Evolutionary conservation across 2,888 invertebrate genomes (phyloP), one percentile per base, ranked within the genome.

Genomic region (Gymnosoma rotundatum): DNA sequence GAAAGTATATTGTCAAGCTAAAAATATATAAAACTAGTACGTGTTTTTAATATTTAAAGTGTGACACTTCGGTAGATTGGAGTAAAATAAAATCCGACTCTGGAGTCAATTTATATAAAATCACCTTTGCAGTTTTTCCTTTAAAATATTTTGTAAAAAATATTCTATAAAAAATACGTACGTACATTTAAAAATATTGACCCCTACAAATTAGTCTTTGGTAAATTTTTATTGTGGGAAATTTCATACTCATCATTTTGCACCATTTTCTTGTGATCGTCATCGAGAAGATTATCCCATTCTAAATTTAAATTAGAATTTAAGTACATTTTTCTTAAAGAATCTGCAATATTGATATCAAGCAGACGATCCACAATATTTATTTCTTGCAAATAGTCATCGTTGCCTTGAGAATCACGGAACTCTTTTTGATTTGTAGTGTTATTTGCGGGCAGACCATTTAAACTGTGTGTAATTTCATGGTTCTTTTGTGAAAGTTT

Each of bases 341-440:
- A 91, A 4, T 91, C 90, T 1, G 88, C 88, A 8, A 92, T 89
- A 80, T 91, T 90, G 20, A 89, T 89, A 70, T 92, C 92, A 50
- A 92, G 81, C 58, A 92, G 82, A 14, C 89, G 89, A 63, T 92
- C 92, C 0, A 92, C 90, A 45, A 89, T 87, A 82, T 89, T 89
- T 1, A 72, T 64, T 52, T 75, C 80, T 2, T 38, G 58, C 52
- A 81, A 45, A 69, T 86, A 66, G 32, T 85, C 73, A 38, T 64
- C 64, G 48, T 74, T 69, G 9, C 14, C 32, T 6, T 38, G 14
- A 7, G 54, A 10, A 42, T 42, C 12, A 42, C 12, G 38, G 42
- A 69, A 75, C 20, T 80, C 54, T 42, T 52, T 20, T 4, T 58
- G 45, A 36, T 38, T 58, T 12, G 36, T 18, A 8, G 58, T 25